Percentiles rank a stretch among this genome's conserved stretches.
phyloP scores from a whole-genome alignment of 2,113 vertebrate genomes.

The Cyanoramphus novaezelandiae region DNA sequence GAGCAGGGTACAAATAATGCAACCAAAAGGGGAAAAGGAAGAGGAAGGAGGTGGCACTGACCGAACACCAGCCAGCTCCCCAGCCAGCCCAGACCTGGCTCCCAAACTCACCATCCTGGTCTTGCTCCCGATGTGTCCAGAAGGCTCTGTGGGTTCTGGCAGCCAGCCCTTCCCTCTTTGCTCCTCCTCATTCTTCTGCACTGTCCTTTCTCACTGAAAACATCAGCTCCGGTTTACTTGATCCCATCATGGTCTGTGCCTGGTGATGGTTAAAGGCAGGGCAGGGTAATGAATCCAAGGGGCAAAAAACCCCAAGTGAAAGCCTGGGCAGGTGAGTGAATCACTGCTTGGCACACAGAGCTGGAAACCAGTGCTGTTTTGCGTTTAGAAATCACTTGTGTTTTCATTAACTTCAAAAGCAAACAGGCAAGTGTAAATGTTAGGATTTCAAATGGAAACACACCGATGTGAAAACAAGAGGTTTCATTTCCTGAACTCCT shows the following conservation, averaged over 20 bases:
- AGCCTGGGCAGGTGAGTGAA: not conserved
- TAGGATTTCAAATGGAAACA: not conserved
- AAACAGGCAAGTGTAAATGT: constrained; percentile 25
- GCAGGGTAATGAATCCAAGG: not conserved
- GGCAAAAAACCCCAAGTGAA: rapidly evolving
- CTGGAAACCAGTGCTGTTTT: not conserved
- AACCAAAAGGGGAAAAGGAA: not conserved
- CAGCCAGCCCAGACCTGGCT: rapidly evolving
- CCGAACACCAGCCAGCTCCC: rapidly evolving
- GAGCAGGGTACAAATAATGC: not conserved
- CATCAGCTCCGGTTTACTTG: not conserved
- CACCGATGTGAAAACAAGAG: not conserved
- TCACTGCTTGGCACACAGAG: not conserved
- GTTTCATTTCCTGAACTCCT: constrained; percentile 22
- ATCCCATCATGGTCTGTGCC: rapidly evolving
- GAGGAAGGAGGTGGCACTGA: rapidly evolving
- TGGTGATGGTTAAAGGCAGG: no score
- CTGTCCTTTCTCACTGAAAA: not conserved
- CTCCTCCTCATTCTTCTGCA: not conserved
- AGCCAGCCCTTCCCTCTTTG: not conserved
- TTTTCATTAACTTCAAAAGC: constrained; percentile 32
- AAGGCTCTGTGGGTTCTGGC: not conserved
- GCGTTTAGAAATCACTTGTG: constrained; percentile 21
- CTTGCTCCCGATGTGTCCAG: not conserved
- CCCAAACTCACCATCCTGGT: rapidly evolving